Evolutionary conservation across 1,140 invertebrate species (phyloP).

Genomic region (Nasonia giraulti): DNA sequence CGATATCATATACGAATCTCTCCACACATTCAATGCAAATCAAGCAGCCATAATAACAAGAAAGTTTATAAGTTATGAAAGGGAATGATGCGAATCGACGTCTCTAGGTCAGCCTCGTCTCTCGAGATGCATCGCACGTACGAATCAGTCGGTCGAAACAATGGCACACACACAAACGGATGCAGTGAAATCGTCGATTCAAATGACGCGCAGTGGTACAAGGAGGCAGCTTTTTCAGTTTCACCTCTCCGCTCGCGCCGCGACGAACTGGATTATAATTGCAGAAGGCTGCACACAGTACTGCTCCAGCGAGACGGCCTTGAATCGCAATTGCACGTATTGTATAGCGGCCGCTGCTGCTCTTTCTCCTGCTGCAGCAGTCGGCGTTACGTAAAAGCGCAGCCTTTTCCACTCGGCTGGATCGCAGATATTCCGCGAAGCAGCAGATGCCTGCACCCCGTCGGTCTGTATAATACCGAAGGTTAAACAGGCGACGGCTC

Average conservation of each 20-base stretch:
- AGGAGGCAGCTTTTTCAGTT: neutral
- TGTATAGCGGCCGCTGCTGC: conserved; percentile 29
- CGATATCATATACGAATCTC: no score
- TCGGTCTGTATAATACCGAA: neutral
- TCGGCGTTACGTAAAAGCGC: conserved; percentile 4
- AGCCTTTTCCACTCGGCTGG: conserved; percentile 7
- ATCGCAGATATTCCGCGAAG: neutral
- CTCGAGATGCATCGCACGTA: neutral
- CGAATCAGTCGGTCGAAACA: neutral
- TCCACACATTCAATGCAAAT: no score
- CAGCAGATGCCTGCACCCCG: neutral
- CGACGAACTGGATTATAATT: conserved; percentile 64
- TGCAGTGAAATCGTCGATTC: neutral
- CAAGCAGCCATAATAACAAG: no score
- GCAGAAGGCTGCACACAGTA: conserved; percentile 38
- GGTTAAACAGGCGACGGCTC: no score
- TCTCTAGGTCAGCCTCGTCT: conserved; percentile 15
- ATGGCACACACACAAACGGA: neutral
- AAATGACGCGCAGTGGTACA: neutral
- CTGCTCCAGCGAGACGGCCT: conserved; percentile 59
- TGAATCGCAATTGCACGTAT: conserved; percentile 68
- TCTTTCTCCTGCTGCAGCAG: neutral
- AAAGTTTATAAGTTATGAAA: no score
- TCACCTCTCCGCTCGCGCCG: conserved; percentile 44
- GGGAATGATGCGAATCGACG: conserved; percentile 5